Conservation (phyloP, 1,140 invertebrate genomes). For the Stegodyphus mimosarum region DNA sequence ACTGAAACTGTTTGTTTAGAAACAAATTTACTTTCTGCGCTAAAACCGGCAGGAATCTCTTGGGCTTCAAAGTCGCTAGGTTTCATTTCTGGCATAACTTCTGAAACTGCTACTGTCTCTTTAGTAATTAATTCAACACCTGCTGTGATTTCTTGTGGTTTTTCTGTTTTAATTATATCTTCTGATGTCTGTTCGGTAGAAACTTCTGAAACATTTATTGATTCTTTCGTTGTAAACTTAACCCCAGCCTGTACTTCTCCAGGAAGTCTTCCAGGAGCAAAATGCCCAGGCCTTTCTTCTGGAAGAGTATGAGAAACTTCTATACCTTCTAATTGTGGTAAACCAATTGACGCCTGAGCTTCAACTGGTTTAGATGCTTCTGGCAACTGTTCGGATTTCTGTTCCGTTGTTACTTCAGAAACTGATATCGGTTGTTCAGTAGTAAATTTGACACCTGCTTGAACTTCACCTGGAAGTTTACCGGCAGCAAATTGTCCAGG, state of each 20-base stretch:
- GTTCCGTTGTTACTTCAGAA: slow-evolving; percentile 50
- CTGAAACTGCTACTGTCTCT: slow-evolving; percentile 52
- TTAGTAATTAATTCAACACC: slow-evolving; percentile 29
- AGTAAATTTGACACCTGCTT: slow-evolving; percentile 41
- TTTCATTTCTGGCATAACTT: slow-evolving; percentile 45
- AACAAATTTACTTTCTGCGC: slow-evolving; percentile 26
- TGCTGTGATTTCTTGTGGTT: slow-evolving; percentile 46
- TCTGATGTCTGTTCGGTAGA: slow-evolving; percentile 46
- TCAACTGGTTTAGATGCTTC: slow-evolving; percentile 25
- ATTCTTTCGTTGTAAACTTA: slow-evolving; percentile 55
- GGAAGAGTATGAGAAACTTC: slow-evolving; percentile 44
- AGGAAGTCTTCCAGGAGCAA: slow-evolving; percentile 62
- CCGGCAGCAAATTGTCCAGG: slow-evolving; percentile 58
- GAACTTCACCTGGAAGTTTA: slow-evolving; percentile 58
- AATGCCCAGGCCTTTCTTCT: slow-evolving; percentile 52
- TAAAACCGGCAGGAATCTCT: slow-evolving; percentile 61
- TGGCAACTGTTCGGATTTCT: slow-evolving; percentile 33
- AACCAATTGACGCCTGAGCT: slow-evolving; percentile 22
- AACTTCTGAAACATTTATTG: slow-evolving; percentile 62
- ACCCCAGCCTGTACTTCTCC: slow-evolving; percentile 58
- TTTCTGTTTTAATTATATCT: slow-evolving; percentile 16
- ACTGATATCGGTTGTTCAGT: slow-evolving; percentile 42
- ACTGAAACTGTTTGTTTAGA: slow-evolving; percentile 56
- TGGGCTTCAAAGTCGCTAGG: slow-evolving; percentile 46
- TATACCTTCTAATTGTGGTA: slow-evolving; percentile 52